These are phyloP conservation scores for Lysandra bellargus DNA, from an alignment of 2,888 invertebrate genomes.

Conservation along the genomic window DNA sequence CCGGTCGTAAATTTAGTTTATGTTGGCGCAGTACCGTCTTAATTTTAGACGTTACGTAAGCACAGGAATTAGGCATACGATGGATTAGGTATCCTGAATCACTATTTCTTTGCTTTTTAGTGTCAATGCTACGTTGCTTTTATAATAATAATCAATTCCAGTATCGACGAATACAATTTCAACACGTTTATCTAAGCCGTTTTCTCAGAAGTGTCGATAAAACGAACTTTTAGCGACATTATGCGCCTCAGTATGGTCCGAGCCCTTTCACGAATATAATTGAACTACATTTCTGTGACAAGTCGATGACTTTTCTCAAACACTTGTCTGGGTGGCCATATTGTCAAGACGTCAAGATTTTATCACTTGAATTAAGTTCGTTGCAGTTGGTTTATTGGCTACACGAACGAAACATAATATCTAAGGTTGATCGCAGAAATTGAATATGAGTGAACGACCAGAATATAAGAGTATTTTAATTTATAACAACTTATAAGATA, in stretches of 20 bases:
- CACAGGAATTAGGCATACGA: constrained; percentile 40
- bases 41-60: constrained; percentile 65
- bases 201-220: constrained; percentile 8
- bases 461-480: background rate
- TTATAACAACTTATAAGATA: background rate
- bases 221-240: constrained; percentile 11
- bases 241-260: constrained; percentile 33
- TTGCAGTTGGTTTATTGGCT: constrained; percentile 15
- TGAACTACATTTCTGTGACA: constrained; percentile 42
- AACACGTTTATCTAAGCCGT: background rate
- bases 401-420: constrained; percentile 6
- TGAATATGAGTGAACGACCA: background rate
- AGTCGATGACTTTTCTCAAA: constrained; percentile 37
- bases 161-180: background rate
- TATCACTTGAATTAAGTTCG: constrained; percentile 24
- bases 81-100: background rate
- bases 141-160: background rate
- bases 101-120: too few species aligned
- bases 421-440: background rate
- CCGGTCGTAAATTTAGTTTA: constrained; percentile 68
- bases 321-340: constrained; percentile 28
- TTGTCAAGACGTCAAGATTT: constrained; percentile 27
- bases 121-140: too few species aligned
- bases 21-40: constrained; percentile 60
- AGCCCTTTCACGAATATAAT: constrained; percentile 43